A percentile compares a stretch with the other conserved stretches of the same genome.
These are phyloP conservation scores for Heteractis magnifica DNA, from an alignment of 92 coral and sea anemone species.

Conservation along the genomic window DNA sequence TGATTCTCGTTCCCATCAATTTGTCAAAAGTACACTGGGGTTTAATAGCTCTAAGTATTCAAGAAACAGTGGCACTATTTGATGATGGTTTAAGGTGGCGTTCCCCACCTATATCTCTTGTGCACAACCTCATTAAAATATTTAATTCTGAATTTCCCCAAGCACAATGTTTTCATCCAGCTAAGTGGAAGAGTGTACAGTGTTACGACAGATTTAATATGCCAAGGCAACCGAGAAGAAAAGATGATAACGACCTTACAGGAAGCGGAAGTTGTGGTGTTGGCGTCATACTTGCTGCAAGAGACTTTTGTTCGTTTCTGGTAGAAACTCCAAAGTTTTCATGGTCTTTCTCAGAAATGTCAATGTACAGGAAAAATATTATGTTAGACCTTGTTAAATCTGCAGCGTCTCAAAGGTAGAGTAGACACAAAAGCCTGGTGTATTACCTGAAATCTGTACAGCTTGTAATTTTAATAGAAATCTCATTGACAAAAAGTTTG, in stretches of 20 bases:
- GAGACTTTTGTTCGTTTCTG: too few relatives aligned
- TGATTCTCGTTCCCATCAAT: constrained; percentile 2
- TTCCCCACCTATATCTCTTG: not conserved
- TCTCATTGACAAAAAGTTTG: too few relatives aligned
- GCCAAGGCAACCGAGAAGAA: not conserved
- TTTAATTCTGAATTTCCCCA: not conserved
- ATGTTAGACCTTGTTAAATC: too few relatives aligned
- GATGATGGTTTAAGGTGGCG: constrained; percentile 11
- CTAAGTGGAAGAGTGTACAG: not conserved
- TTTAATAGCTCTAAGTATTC: not conserved
- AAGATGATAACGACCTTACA: not conserved
- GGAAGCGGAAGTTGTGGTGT: not conserved
- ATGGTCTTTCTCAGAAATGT: too few relatives aligned
- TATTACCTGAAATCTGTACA: too few relatives aligned
- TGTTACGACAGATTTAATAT: not conserved
- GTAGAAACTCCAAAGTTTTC: too few relatives aligned
- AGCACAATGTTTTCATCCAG: not conserved
- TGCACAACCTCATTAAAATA: not conserved
- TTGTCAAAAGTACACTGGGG: not conserved
- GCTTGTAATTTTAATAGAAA: too few relatives aligned
- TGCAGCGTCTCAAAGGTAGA: too few relatives aligned
- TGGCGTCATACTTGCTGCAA: not conserved
- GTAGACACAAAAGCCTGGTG: too few relatives aligned
- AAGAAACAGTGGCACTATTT: not conserved
- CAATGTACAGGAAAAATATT: too few relatives aligned